Evolutionary conservation across 2,113 vertebrate species (phyloP).

Genomic region (Acrocephalus kingi): DNA sequence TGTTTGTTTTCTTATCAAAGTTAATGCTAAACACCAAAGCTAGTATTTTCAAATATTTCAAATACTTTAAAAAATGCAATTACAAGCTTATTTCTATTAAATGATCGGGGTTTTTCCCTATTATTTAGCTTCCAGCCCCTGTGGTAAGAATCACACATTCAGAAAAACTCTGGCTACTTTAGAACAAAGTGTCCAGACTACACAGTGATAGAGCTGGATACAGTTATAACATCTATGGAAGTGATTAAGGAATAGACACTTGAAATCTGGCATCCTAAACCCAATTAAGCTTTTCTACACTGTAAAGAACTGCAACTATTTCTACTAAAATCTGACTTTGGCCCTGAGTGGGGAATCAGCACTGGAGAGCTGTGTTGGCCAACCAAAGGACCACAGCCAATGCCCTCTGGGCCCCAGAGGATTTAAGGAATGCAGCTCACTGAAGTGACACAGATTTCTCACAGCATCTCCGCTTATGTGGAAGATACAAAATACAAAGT

Average conservation of each 20-base stretch:
- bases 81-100: constrained; percentile 6
- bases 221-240: background rate
- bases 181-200: background rate
- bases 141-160: background rate
- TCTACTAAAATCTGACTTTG: background rate
- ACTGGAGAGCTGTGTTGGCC: background rate
- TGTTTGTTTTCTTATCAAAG: background rate
- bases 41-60: background rate
- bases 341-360: background rate
- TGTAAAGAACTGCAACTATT: background rate
- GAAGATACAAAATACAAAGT: background rate
- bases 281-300: background rate
- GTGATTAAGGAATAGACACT: background rate
- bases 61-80: background rate
- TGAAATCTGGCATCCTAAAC: background rate
- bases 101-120: background rate
- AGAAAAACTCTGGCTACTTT: background rate
- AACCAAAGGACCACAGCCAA: background rate
- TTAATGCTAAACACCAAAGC: background rate
- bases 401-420: background rate
- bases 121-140: background rate
- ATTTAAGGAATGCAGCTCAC: background rate
- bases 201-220: background rate
- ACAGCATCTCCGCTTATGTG: background rate
- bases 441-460: background rate